phyloP scores from a whole-genome alignment of 2,888 invertebrate genomes.

The Alloplasta piceator region DNA sequence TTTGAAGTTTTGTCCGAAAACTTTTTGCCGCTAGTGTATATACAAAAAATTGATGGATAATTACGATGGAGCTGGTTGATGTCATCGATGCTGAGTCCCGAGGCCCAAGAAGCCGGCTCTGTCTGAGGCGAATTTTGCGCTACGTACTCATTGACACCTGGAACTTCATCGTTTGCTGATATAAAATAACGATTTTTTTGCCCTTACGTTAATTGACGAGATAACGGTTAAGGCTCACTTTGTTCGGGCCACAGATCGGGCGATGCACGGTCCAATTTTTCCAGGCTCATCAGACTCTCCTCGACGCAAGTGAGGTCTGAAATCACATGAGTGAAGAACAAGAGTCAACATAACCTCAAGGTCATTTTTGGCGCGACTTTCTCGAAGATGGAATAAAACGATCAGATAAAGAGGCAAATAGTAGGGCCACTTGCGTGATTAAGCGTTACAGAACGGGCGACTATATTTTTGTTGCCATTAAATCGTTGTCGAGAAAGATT shows the following conservation, averaged over 20 bases:
- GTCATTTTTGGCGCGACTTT: no score
- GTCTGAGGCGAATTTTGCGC: conserved; percentile 87
- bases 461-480: no score
- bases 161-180: conserved; percentile 86
- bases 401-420: no score
- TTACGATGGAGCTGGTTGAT: conserved; percentile 91
- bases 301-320: conserved; percentile 84
- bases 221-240: conserved; percentile 87
- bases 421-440: no score
- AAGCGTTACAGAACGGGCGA: background rate
- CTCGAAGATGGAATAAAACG: no score
- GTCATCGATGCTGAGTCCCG: conserved; percentile 89
- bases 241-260: conserved; percentile 98
- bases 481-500: no score
- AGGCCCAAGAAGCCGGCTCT: conserved; percentile 88
- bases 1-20: no score
- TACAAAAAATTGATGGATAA: conserved; percentile 69
- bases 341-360: no score
- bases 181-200: conserved; percentile 65
- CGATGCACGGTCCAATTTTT: conserved; percentile 96
- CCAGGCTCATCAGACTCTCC: conserved; percentile 93
- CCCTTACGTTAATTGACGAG: background rate
- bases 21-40: no score
- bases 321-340: conserved; percentile 40
- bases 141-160: conserved; percentile 94